phyloP scores from a whole-genome alignment of 92 coral and sea anemone species.

The Parazoanthus atlanticus region DNA sequence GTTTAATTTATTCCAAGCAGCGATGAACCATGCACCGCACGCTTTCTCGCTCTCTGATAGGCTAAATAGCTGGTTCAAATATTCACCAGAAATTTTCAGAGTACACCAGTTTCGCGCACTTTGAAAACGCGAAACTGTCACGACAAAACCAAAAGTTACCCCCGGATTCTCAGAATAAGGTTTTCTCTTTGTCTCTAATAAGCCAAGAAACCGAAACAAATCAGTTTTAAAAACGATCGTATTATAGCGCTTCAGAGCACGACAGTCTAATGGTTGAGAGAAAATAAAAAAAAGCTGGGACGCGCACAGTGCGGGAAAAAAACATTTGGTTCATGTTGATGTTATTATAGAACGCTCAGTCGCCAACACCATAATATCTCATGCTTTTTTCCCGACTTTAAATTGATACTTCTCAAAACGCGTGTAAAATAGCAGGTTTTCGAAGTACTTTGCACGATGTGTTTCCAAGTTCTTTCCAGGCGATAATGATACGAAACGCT shows the following conservation, averaged over 20 bases:
- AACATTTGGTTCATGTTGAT: background rate
- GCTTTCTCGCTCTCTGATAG: constrained; percentile 33
- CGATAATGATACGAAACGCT: constrained; percentile 57
- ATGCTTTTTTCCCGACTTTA: background rate
- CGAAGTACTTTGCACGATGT: constrained; percentile 56
- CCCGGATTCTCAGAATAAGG: background rate
- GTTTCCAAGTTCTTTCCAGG: constrained; percentile 69
- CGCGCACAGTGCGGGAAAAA: background rate
- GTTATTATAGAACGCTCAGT: background rate
- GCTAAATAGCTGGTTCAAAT: constrained; percentile 15
- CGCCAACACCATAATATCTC: background rate
- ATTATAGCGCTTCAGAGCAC: constrained; percentile 60
- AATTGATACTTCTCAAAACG: constrained; percentile 25
- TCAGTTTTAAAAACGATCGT: constrained; percentile 78
- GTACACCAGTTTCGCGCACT: constrained; percentile 31
- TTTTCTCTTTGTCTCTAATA: constrained; percentile 19
- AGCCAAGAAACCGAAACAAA: constrained; percentile 55
- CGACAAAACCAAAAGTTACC: background rate
- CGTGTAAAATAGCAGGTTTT: constrained; percentile 37
- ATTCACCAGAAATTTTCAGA: constrained; percentile 29
- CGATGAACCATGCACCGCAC: constrained; percentile 28
- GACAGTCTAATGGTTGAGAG: constrained; percentile 44
- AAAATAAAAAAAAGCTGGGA: constrained; percentile 8
- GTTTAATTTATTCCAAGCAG: constrained; percentile 45
- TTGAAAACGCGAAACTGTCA: constrained; percentile 16